Percentiles rank a stretch among this genome's conserved stretches.
These are phyloP conservation scores for Alectura lathami DNA, from an alignment of 2,113 vertebrate genomes.

Conservation along the genomic window DNA sequence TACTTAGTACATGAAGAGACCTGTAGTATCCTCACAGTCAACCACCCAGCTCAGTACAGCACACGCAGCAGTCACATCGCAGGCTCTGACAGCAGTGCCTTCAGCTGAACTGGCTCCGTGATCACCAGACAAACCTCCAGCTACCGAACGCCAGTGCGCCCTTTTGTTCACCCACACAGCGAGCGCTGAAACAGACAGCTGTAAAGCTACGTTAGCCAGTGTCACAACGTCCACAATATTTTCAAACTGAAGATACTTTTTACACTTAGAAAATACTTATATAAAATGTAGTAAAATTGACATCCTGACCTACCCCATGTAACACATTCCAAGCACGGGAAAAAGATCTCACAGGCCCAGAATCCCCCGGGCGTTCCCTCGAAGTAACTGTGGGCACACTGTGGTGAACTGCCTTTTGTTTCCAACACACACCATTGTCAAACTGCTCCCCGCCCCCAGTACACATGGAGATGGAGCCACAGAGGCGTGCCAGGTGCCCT, in stretches of 20 bases:
- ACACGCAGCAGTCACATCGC: neutral
- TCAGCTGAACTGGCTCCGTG: neutral
- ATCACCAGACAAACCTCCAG: neutral
- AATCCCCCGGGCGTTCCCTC: neutral
- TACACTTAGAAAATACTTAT: constrained; percentile 63
- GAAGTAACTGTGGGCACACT: neutral
- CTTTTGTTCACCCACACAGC: neutral
- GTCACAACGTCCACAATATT: constrained; percentile 49
- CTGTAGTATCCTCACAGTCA: neutral
- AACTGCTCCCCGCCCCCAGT: neutral
- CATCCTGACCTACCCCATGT: neutral
- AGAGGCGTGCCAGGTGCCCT: neutral
- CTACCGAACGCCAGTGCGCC: neutral
- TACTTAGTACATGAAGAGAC: constrained; percentile 11
- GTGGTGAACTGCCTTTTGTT: constrained; percentile 4
- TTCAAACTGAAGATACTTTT: constrained; percentile 46
- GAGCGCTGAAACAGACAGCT: neutral
- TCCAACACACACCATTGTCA: neutral
- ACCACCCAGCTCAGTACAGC: constrained; percentile 7
- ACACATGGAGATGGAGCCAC: neutral
- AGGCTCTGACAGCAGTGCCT: neutral
- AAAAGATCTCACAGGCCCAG: neutral
- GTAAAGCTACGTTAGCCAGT: constrained; percentile 22
- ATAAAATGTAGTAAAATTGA: constrained; percentile 18
- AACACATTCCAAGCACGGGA: neutral